phyloP scores from a whole-genome alignment of 1,140 invertebrate genomes.

The Sarcophaga peregrina region DNA sequence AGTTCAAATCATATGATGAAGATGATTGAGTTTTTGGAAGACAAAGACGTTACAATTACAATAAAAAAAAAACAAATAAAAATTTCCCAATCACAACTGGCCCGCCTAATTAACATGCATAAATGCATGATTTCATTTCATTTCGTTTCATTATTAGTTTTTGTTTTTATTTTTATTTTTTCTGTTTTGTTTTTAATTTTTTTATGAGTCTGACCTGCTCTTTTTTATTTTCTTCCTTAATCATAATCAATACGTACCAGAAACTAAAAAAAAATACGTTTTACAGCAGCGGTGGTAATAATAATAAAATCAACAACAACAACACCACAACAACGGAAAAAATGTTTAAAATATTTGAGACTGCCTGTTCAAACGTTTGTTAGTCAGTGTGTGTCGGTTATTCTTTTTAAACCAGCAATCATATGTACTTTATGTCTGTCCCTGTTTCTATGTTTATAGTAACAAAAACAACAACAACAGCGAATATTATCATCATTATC shows the following conservation, averaged over 20 bases:
- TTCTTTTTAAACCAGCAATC: background rate
- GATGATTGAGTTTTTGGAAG: no score
- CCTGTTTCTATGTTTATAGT: no score
- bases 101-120: constrained; percentile 4
- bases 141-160: background rate
- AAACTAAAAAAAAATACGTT: background rate
- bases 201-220: constrained; percentile 24
- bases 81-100: background rate
- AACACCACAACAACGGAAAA: background rate
- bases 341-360: background rate
- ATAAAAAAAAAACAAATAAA: background rate
- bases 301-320: background rate
- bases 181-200: background rate
- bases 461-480: background rate
- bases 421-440: background rate
- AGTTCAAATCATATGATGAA: background rate
- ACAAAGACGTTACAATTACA: background rate
- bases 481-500: background rate
- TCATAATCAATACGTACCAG: constrained; percentile 4
- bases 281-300: no score
- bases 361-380: background rate
- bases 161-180: no score
- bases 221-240: constrained; percentile 15
- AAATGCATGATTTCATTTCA: constrained; percentile 20
- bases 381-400: background rate